These are phyloP conservation scores for Caiman crocodilus DNA, from an alignment of 2,797 vertebrate genomes.

Conservation along the genomic window DNA sequence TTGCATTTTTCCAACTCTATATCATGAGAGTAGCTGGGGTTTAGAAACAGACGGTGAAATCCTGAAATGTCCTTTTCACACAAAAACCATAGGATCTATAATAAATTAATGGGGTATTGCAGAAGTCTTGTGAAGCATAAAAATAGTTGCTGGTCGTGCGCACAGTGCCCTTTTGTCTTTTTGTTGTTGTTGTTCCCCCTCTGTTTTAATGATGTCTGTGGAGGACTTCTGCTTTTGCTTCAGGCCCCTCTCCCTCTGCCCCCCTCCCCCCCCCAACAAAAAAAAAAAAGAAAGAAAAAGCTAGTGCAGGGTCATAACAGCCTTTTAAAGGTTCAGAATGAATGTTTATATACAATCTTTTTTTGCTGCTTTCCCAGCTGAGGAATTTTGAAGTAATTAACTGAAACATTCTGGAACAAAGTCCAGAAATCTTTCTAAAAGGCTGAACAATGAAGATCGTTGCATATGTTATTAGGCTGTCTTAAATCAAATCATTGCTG, in stretches of 20 bases:
- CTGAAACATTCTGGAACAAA: conserved; percentile 36
- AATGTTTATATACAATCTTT: conserved; percentile 1
- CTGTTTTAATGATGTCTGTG: background rate
- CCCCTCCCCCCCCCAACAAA: background rate
- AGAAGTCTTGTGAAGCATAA: conserved; percentile 7
- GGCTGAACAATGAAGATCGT: conserved; percentile 1
- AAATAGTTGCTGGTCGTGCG: conserved; percentile 5
- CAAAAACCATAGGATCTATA: background rate
- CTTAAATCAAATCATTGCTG: conserved; percentile 52
- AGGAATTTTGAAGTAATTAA: conserved; percentile 1
- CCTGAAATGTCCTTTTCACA: background rate
- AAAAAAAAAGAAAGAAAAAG: too few species aligned
- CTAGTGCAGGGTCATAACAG: background rate
- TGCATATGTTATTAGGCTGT: conserved; percentile 16
- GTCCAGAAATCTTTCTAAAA: conserved; percentile 40
- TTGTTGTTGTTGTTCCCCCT: background rate
- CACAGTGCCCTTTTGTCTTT: background rate
- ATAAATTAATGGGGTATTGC: background rate
- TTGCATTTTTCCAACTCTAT: background rate
- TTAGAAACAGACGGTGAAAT: background rate
- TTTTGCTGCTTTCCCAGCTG: conserved; percentile 20
- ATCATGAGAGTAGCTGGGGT: background rate
- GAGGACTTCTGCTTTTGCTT: background rate
- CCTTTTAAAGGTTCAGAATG: background rate
- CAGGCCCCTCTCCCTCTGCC: background rate